Conservation (phyloP, 2,888 invertebrate genomes). For the Luperina nickerlii region DNA sequence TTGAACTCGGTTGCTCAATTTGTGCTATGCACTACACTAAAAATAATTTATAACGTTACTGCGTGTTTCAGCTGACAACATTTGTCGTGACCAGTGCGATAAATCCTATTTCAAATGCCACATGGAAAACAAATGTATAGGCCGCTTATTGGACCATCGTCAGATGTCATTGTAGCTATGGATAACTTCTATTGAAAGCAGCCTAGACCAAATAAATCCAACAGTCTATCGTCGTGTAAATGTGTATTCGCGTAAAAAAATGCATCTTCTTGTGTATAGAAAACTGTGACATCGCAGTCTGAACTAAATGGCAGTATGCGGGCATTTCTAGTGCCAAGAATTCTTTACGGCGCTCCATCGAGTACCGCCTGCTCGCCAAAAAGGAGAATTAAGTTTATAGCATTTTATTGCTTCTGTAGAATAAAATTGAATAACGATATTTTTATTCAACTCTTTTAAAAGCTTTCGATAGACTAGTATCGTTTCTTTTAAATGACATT, state of each 20-base stretch:
- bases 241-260: conserved; percentile 5
- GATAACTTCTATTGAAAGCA: not conserved
- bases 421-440: conserved; percentile 42
- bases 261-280: conserved; percentile 3
- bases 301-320: conserved; percentile 39
- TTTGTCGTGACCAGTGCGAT: not conserved
- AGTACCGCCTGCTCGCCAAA: conserved; percentile 44
- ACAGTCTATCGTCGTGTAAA: not conserved
- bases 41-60: not conserved
- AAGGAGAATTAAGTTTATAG: conserved; percentile 39
- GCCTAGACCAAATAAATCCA: not conserved
- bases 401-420: conserved; percentile 24
- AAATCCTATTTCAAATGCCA: not conserved
- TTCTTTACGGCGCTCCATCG: conserved; percentile 32
- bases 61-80: not conserved
- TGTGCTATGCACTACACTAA: not conserved
- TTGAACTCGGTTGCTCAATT: not conserved
- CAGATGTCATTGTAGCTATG: not conserved
- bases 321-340: conserved; percentile 49
- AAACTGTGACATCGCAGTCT: conserved; percentile 8
- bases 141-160: not conserved
- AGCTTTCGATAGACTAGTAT: not conserved
- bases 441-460: conserved; percentile 28
- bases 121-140: not conserved
- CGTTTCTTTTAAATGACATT: not conserved